These are phyloP conservation scores for Enteromius argenteus DNA, from an alignment of 2,797 vertebrate genomes.

Conservation along the genomic window DNA sequence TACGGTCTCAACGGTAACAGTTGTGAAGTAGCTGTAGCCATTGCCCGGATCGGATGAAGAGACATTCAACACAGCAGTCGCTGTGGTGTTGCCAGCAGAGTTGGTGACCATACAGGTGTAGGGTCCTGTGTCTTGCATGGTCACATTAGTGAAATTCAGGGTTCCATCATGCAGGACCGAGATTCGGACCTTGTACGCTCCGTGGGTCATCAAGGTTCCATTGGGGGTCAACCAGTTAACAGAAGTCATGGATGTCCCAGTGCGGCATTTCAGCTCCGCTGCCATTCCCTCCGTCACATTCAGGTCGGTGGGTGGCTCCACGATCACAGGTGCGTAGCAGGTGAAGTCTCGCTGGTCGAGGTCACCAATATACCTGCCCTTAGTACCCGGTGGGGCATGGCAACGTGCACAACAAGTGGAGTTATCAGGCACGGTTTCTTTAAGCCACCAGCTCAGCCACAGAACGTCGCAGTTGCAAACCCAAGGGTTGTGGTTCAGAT, in stretches of 20 bases:
- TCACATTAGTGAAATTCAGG: slow-evolving; percentile 97
- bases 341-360: slow-evolving; percentile 94
- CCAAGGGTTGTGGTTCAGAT: slow-evolving; percentile 98
- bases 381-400: slow-evolving; percentile 89
- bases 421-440: slow-evolving; percentile 95
- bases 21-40: slow-evolving; percentile 93
- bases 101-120: slow-evolving; percentile 99
- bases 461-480: slow-evolving; percentile 96
- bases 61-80: slow-evolving; percentile 93
- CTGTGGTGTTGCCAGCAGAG: slow-evolving; percentile 95
- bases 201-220: slow-evolving; percentile 95
- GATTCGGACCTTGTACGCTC: slow-evolving; percentile 93
- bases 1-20: slow-evolving; percentile 92
- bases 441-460: slow-evolving; percentile 97
- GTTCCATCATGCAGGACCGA: slow-evolving; percentile 95
- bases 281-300: slow-evolving; percentile 98
- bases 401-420: slow-evolving; percentile 97
- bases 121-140: slow-evolving; percentile 95
- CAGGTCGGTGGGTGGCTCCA: slow-evolving; percentile 94
- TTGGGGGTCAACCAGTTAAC: slow-evolving; percentile 98
- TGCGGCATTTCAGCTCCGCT: slow-evolving; percentile 94
- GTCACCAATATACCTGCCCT: slow-evolving; percentile 93
- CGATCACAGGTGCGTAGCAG: slow-evolving; percentile 95
- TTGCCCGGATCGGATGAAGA: slow-evolving; percentile 87
- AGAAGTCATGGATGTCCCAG: slow-evolving; percentile 96